Conservation (phyloP, 2,797 vertebrate species). For the Acrossocheilus fasciatus region DNA sequence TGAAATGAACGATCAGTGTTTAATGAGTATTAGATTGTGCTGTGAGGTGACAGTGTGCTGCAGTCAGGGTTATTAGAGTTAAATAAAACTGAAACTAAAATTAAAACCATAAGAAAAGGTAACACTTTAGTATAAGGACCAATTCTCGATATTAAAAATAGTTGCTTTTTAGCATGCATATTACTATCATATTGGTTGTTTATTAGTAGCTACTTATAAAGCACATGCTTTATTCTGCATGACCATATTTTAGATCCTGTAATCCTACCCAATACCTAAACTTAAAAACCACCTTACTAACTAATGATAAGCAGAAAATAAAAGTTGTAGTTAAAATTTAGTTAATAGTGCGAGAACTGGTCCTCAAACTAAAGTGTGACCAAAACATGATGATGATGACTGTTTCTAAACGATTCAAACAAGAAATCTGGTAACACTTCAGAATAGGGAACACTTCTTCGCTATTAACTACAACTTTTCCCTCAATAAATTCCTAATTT, state of each 20-base stretch:
- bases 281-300: no score
- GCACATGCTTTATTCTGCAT: no score
- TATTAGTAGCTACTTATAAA: background rate
- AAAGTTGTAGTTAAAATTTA: no score
- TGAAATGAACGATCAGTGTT: background rate
- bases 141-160: background rate
- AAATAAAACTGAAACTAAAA: background rate
- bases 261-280: no score
- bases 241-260: no score
- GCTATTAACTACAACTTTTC: no score
- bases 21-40: background rate
- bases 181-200: background rate
- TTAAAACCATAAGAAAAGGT: background rate
- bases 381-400: background rate
- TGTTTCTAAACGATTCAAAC: background rate
- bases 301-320: no score
- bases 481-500: no score
- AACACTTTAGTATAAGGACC: background rate
- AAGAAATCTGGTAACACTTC: background rate
- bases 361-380: no score
- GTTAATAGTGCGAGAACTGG: no score
- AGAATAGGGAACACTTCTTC: no score
- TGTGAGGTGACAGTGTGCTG: background rate
- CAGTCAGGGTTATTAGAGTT: background rate
- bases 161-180: background rate